These are phyloP conservation scores for Vanessa tameamea DNA, from an alignment of 1,140 invertebrate species.

Conservation along the genomic window DNA sequence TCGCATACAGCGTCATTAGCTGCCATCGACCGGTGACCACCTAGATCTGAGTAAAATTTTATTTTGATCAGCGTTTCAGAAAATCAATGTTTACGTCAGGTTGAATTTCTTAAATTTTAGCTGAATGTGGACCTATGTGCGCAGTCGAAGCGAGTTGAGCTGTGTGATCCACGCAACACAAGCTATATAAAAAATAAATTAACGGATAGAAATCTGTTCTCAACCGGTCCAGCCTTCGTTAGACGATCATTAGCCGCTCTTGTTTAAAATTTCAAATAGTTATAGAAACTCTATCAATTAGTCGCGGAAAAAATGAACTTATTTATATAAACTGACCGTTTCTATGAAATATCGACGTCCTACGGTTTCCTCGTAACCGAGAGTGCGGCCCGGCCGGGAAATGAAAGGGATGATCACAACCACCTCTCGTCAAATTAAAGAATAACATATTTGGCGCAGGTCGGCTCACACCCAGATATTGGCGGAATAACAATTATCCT, in stretches of 20 bases:
- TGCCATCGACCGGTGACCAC: too few species aligned
- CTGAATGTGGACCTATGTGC: not conserved
- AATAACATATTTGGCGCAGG: too few species aligned
- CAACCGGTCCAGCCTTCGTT: constrained; percentile 37
- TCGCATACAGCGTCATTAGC: too few species aligned
- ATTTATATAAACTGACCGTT: constrained; percentile 24
- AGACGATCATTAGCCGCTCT: constrained; percentile 33
- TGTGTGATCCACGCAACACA: constrained; percentile 28
- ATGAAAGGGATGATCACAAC: not conserved
- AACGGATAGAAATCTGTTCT: constrained; percentile 38
- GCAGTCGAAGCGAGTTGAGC: not conserved
- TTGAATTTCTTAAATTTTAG: not conserved
- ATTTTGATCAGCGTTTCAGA: too few species aligned
- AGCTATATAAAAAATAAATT: constrained; percentile 41
- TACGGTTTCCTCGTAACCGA: constrained; percentile 5
- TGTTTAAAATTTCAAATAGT: constrained; percentile 39
- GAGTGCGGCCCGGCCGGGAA: not conserved
- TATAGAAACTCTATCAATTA: constrained; percentile 33
- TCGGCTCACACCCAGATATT: too few species aligned
- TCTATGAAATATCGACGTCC: constrained; percentile 1
- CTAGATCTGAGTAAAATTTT: too few species aligned
- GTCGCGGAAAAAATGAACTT: constrained; percentile 30
- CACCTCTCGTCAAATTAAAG: too few species aligned
- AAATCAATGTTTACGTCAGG: too few species aligned
- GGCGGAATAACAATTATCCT: too few species aligned